A percentile compares a stretch with the other conserved stretches of the same genome.
Evolutionary conservation across 1,140 invertebrate genomes (phyloP).

Genomic region (Diabrotica undecimpunctata): DNA sequence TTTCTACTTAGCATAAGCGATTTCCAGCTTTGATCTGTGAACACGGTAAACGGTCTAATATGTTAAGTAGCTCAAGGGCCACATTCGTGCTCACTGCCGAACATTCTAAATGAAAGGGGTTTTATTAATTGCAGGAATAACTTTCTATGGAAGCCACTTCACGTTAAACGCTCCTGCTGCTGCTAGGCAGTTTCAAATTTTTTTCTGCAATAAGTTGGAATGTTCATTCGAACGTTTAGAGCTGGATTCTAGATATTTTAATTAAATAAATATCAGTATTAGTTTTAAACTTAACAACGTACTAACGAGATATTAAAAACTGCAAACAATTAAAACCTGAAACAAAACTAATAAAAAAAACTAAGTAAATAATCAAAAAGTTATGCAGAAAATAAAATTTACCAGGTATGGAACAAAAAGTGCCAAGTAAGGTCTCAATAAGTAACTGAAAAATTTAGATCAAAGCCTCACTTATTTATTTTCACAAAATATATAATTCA

Average conservation of each 20-base stretch:
- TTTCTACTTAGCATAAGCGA: conserved; percentile 14
- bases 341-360: too few relatives aligned
- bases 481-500: too few relatives aligned
- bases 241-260: background rate
- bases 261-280: background rate
- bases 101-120: conserved; percentile 10
- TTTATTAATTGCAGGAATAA: conserved; percentile 16
- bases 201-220: background rate
- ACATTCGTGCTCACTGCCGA: conserved; percentile 12
- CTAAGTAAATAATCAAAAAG: too few relatives aligned
- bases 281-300: too few relatives aligned
- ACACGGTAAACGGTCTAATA: conserved; percentile 13
- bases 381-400: too few relatives aligned
- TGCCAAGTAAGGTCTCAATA: too few relatives aligned
- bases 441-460: too few relatives aligned
- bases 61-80: conserved; percentile 13
- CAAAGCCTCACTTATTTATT: too few relatives aligned
- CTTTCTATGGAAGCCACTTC: conserved; percentile 1
- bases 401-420: too few relatives aligned
- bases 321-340: too few relatives aligned
- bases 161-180: background rate
- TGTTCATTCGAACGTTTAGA: background rate
- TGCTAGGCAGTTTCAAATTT: background rate
- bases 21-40: conserved; percentile 12
- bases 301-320: too few relatives aligned